A percentile compares a stretch with the other conserved stretches of the same genome.
Conservation (phyloP, 2,797 vertebrate species). For the Allobates femoralis region DNA sequence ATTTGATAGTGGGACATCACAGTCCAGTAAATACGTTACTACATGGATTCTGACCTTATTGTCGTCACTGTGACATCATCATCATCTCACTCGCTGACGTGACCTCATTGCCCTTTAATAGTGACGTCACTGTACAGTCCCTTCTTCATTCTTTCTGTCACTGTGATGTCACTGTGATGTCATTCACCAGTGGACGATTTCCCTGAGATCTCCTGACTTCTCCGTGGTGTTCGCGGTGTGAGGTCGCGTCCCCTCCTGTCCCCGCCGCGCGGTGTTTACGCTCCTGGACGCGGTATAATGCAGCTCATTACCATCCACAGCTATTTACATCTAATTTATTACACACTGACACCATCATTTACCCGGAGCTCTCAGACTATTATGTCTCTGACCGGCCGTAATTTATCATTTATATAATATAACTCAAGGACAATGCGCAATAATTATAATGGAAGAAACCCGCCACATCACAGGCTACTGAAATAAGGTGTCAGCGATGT, state of each 20-base stretch:
- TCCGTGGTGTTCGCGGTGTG: background rate
- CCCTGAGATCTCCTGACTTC: background rate
- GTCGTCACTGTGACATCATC: background rate
- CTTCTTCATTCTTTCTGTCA: too few relatives aligned
- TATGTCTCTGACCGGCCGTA: constrained; percentile 35
- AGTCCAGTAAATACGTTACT: background rate
- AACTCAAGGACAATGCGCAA: constrained; percentile 49
- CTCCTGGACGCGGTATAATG: background rate
- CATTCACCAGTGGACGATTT: background rate
- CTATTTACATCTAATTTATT: constrained; percentile 56
- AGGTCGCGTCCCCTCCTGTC: background rate
- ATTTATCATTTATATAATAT: constrained; percentile 38
- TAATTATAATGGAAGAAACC: background rate
- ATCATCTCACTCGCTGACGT: background rate
- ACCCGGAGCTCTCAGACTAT: constrained; percentile 40
- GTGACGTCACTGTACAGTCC: background rate
- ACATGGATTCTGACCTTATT: background rate
- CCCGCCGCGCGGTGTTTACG: background rate
- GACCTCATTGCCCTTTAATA: background rate
- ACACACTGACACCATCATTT: constrained; percentile 17
- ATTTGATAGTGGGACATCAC: background rate
- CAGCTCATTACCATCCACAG: constrained; percentile 6
- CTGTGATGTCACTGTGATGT: too few relatives aligned
- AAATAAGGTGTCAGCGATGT: background rate
- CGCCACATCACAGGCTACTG: background rate